These are phyloP conservation scores for Podarcis lilfordi DNA, from an alignment of 2,797 vertebrate species.

Conservation along the genomic window DNA sequence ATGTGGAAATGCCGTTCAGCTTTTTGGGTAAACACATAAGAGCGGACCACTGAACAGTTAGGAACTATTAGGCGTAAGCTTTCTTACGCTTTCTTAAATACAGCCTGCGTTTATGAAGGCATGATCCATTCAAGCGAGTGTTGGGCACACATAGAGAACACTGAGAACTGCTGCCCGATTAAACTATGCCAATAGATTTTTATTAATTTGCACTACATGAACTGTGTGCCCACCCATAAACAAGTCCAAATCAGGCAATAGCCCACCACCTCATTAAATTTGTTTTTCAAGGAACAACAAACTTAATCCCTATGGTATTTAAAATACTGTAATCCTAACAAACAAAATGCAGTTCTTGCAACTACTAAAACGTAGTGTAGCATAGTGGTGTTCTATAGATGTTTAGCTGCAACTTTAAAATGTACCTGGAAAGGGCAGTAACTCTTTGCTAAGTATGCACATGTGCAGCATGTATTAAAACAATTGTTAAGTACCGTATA, in stretches of 20 bases:
- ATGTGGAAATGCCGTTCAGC: not conserved
- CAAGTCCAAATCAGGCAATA: not conserved
- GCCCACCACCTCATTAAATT: not conserved
- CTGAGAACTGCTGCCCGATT: no score
- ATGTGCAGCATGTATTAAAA: not conserved
- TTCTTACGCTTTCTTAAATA: not conserved
- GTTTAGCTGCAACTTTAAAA: not conserved
- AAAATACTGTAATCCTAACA: not conserved
- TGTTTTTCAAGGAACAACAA: not conserved
- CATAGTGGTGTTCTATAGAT: not conserved
- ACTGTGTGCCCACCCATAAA: not conserved
- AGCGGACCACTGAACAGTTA: not conserved
- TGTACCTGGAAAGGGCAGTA: not conserved
- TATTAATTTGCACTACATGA: not conserved
- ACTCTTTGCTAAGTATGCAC: not conserved
- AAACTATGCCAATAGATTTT: not conserved
- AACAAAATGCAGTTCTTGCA: not conserved
- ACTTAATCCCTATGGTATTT: not conserved
- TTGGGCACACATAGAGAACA: no score
- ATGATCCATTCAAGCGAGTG: not conserved
- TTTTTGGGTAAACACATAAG: not conserved
- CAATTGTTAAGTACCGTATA: not conserved
- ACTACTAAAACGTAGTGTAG: no score
- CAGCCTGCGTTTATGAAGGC: not conserved
- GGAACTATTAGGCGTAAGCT: not conserved